phyloP scores from a whole-genome alignment of 2,797 vertebrate species.

The Alfaro cultratus region DNA sequence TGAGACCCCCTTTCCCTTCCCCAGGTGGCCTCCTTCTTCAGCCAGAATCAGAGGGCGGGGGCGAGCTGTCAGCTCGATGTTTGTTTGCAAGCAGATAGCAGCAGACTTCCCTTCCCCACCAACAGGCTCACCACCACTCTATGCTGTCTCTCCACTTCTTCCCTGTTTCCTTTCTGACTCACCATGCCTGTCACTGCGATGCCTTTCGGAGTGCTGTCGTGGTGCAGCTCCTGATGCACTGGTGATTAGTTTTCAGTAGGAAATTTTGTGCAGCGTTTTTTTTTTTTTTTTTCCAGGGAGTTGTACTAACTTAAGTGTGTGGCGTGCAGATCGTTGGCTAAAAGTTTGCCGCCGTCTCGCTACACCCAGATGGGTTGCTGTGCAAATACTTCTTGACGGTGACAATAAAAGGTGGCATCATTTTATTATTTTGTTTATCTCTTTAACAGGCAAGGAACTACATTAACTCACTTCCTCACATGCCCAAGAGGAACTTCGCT shows the following conservation, averaged over 20 bases:
- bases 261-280: conserved; percentile 7
- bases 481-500: conserved; percentile 98
- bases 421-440: conserved; percentile 34
- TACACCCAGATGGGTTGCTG: background rate
- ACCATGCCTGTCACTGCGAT: conserved; percentile 54
- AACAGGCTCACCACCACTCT: conserved; percentile 25
- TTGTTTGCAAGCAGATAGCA: conserved; percentile 19
- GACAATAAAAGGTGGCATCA: background rate
- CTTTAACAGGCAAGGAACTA: conserved; percentile 93
- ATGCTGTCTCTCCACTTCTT: conserved; percentile 38
- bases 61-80: background rate
- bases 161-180: conserved; percentile 62
- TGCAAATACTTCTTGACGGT: background rate
- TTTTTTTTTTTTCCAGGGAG: conserved; percentile 4
- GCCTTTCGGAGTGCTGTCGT: conserved; percentile 53
- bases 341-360: background rate
- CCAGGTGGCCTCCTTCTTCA: background rate
- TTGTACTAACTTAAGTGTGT: conserved; percentile 22
- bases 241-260: conserved; percentile 33
- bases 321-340: conserved; percentile 11
- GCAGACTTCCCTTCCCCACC: conserved; percentile 8
- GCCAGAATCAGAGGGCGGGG: background rate
- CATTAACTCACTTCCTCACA: conserved; percentile 93
- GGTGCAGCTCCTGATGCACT: conserved; percentile 23
- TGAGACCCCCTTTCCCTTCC: conserved; percentile 78